These are phyloP conservation scores for Chanos chanos DNA, from an alignment of 2,797 vertebrate species.

Conservation along the genomic window DNA sequence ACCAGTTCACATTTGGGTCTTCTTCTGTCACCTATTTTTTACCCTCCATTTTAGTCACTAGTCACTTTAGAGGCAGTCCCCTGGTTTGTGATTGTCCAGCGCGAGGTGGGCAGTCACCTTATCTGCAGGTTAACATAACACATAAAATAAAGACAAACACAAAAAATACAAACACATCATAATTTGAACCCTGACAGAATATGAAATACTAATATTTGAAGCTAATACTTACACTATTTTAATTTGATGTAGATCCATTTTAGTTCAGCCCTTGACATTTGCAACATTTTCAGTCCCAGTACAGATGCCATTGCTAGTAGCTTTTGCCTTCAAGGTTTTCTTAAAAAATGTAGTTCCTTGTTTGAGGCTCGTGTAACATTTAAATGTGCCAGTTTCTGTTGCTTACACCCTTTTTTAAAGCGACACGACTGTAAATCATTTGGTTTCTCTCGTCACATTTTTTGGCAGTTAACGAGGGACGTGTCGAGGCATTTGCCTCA, in stretches of 20 bases:
- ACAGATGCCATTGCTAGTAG: constrained; percentile 4
- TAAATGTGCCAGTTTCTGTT: constrained; percentile 29
- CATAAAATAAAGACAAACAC: too few relatives aligned
- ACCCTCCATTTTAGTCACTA: too few relatives aligned
- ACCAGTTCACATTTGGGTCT: neutral
- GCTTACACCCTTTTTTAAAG: constrained; percentile 18
- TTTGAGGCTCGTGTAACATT: constrained; percentile 29
- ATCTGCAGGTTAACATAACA: too few relatives aligned
- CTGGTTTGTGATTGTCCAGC: too few relatives aligned
- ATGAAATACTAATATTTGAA: too few relatives aligned
- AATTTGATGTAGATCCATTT: neutral
- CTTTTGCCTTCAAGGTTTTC: constrained; percentile 6
- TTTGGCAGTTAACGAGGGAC: constrained; percentile 29
- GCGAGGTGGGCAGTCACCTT: too few relatives aligned
- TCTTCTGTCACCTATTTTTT: neutral
- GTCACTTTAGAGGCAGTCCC: too few relatives aligned
- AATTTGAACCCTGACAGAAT: too few relatives aligned
- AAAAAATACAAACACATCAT: too few relatives aligned
- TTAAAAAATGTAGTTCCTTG: too few relatives aligned
- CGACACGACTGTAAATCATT: constrained; percentile 29
- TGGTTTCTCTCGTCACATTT: constrained; percentile 37
- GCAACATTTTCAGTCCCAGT: constrained; percentile 7
- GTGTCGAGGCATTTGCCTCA: constrained; percentile 51
- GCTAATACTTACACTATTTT: neutral
- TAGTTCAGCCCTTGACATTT: neutral